phyloP scores from a whole-genome alignment of 2,888 invertebrate genomes.

The Griposia aprilina region DNA sequence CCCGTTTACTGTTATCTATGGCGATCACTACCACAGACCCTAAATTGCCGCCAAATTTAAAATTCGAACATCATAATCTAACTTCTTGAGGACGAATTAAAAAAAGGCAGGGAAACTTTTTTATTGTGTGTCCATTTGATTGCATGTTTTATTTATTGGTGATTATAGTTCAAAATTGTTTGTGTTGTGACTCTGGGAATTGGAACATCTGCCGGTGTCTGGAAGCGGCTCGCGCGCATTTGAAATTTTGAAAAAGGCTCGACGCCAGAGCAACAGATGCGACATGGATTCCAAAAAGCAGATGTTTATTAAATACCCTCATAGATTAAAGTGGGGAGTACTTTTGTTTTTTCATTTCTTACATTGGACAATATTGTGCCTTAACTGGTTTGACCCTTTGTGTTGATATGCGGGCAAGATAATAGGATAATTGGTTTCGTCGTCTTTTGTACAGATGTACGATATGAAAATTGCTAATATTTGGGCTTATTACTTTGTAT shows the following conservation, averaged over 20 bases:
- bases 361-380: conserved; percentile 84
- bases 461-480: conserved; percentile 73
- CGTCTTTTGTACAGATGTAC: conserved; percentile 74
- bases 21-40: conserved; percentile 83
- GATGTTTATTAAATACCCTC: conserved; percentile 89
- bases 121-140: conserved; percentile 54
- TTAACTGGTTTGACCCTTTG: conserved; percentile 85
- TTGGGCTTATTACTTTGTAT: conserved; percentile 61
- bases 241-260: conserved; percentile 87
- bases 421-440: conserved; percentile 81
- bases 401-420: conserved; percentile 86
- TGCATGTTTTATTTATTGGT: conserved; percentile 58
- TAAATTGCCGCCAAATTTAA: conserved; percentile 86
- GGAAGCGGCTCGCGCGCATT: conserved; percentile 87
- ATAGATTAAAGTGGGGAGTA: conserved; percentile 86
- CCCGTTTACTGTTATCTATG: conserved; percentile 86
- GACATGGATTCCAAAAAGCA: conserved; percentile 89
- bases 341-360: conserved; percentile 85
- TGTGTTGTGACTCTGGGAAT: conserved; percentile 60
- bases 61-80: conserved; percentile 89
- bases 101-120: conserved; percentile 71
- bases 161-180: conserved; percentile 68
- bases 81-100: conserved; percentile 75
- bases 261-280: conserved; percentile 87
- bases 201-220: conserved; percentile 86